Base-by-base conservation (phyloP, 1,140 invertebrate genomes). In the Zaprionus camerounensis region DNA sequence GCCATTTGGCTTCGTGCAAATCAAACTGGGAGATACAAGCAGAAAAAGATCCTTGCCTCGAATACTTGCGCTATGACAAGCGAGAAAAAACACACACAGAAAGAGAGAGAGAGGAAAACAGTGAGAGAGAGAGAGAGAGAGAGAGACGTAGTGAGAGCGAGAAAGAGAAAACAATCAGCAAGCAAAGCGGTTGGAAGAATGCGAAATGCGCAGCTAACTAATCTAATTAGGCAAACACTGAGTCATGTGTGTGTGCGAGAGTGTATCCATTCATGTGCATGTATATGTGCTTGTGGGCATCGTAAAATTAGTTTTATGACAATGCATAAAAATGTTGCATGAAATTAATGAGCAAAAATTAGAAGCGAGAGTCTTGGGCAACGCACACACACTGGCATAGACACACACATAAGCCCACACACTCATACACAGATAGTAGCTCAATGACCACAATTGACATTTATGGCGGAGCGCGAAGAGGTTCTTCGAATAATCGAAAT, bases 291-390 rank as follows among this genome's bases (percentile, higher is more conserved):
- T 34, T 24, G 51, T 64, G 28, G 59, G 28, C 71, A 53, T 75
- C 88, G 85, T 91, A 82, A 91, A 91, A 91, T 84, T 76, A 85
- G 61, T 87, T 91, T 91, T 87, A 91, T 91, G 87, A 91, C 88
- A 79, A 63, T 85, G 86, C 86, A 91, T 91, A 91, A 90, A 91
- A 81, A 87, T 90, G 87, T 81, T 83, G 87, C 71, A 87, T 74
- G 78, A 82, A 74, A 87, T 91, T 87, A 91, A 88, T 91, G 88
- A 80, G 81, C 81, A 82, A 85, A 91, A 91, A 91, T 84, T 91
- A 91, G 85, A 88, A 75, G 58, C 49, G 26, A 83, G 26, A 49
- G 67, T 49, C 72, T 58, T 22, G 56, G 28, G 66, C 20, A 20
- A 11, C 24, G 5, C 12, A 41, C 38, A 41, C 22, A 12, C 20